Conservation (phyloP, 2,113 vertebrate genomes). For the Centropus unirufus region DNA sequence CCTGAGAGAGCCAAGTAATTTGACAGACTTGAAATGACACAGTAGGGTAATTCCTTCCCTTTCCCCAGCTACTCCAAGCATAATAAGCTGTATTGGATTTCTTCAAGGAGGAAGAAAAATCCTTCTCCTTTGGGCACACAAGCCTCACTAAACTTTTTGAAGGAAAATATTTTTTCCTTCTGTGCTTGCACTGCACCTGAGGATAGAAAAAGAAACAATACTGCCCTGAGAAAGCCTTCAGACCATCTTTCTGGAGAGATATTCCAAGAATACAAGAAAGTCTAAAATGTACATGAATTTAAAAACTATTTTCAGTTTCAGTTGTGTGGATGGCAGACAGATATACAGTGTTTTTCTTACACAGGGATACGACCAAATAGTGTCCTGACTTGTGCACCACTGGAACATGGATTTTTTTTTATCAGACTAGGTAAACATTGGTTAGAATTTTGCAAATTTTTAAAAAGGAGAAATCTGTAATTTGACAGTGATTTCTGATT, state of each 20-base stretch:
- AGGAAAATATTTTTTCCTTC: not conserved
- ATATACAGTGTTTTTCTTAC: not conserved
- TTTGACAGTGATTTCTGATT: not conserved
- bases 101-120: not conserved
- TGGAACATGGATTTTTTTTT: not conserved
- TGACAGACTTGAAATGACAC: not conserved
- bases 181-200: not conserved
- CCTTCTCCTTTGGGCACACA: not conserved
- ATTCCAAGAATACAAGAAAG: not conserved
- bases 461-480: not conserved
- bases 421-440: not conserved
- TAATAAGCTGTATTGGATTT: not conserved
- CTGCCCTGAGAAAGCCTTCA: not conserved
- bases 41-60: not conserved
- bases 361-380: not conserved
- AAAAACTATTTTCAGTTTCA: not conserved
- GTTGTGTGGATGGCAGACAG: not conserved
- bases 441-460: not conserved
- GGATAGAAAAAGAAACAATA: not conserved
- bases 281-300: not conserved
- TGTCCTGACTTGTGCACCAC: not conserved
- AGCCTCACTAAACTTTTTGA: not conserved
- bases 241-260: not conserved
- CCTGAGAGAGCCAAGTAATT: not conserved
- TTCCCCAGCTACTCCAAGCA: not conserved